phyloP scores from a whole-genome alignment of 2,113 vertebrate genomes.

The Litocranius walleri region DNA sequence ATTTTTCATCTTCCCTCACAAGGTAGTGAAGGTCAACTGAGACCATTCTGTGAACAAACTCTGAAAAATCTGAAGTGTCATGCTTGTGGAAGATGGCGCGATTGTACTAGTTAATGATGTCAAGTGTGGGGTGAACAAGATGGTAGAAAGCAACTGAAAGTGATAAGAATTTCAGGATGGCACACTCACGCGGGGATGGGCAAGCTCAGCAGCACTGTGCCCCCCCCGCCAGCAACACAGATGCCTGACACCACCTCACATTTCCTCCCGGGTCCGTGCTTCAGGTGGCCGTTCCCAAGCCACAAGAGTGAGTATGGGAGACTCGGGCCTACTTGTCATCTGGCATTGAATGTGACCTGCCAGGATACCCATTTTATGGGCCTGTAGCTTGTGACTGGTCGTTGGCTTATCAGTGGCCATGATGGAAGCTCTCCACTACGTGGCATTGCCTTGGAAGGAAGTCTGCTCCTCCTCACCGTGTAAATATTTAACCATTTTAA shows the following conservation, averaged over 20 bases:
- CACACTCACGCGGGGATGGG: accelerated
- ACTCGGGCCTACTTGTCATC: not conserved
- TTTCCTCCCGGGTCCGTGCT: not conserved
- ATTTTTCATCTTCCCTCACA: not conserved
- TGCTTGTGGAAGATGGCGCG: not conserved
- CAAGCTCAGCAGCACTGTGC: not conserved
- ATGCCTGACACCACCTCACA: not conserved
- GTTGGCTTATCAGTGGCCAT: not conserved
- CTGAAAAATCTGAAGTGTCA: not conserved
- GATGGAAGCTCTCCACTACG: not conserved
- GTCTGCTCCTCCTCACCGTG: not conserved
- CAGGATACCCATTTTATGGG: not conserved
- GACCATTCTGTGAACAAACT: not conserved
- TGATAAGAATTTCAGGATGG: not conserved
- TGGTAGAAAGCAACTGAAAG: not conserved
- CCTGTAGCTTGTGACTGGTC: not conserved
- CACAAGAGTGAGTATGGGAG: not conserved
- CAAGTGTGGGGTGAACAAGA: not conserved
- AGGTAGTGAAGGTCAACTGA: not conserved
- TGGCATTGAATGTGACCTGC: not conserved
- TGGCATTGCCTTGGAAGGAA: not conserved
- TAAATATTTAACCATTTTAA: constrained; percentile 57
- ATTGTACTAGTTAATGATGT: not conserved
- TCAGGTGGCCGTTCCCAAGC: not conserved
- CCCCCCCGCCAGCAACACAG: not conserved